phyloP scores from a whole-genome alignment of 2,888 invertebrate species.

The Neoaliturus tenellus region DNA sequence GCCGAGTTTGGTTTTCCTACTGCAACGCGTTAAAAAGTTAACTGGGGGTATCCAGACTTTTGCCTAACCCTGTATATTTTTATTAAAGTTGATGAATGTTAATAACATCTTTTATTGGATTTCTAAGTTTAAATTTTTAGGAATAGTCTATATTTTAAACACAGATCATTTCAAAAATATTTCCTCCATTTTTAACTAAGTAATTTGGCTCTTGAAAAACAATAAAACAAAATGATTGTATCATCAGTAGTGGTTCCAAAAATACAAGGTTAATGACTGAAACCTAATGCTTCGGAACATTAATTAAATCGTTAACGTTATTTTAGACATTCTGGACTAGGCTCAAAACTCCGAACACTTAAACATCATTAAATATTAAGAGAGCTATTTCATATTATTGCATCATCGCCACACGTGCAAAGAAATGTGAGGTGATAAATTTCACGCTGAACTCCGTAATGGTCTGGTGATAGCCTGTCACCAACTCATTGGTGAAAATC shows the following conservation, averaged over 20 bases:
- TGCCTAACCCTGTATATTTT: no score
- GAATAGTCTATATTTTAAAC: no score
- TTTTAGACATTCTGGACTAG: not conserved
- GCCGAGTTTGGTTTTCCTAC: no score
- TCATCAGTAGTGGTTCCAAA: not conserved
- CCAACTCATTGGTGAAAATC: no score
- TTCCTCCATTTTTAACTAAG: not conserved
- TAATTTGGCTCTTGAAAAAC: not conserved
- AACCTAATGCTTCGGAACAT: not conserved
- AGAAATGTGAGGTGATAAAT: no score
- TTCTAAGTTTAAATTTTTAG: no score
- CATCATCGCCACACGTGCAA: not conserved
- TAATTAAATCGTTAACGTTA: not conserved
- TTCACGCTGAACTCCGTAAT: no score
- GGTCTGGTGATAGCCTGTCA: no score
- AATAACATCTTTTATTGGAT: no score
- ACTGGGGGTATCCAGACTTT: no score
- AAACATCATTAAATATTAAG: not conserved
- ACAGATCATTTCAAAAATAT: not conserved
- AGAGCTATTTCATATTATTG: not conserved
- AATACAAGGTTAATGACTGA: not conserved
- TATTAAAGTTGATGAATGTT: no score
- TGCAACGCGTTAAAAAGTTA: no score
- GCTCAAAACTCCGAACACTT: not conserved
- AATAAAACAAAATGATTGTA: not conserved